A percentile compares a stretch with the other conserved stretches of the same genome.
Evolutionary conservation across 2,888 invertebrate species (phyloP).

Genomic region (Dendrolimus houi): DNA sequence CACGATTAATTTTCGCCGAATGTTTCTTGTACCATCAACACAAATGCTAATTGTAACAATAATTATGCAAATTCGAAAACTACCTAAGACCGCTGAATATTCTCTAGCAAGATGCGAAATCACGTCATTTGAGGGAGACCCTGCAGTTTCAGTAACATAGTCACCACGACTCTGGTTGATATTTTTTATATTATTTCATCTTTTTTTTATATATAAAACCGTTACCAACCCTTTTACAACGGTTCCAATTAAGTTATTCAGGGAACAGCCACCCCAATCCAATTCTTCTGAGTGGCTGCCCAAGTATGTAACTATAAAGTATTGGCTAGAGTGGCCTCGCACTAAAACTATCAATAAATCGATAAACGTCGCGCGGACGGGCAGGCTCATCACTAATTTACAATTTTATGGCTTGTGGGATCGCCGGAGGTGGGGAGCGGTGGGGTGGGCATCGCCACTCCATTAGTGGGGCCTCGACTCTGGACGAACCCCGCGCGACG

Average conservation of each 20-base stretch:
- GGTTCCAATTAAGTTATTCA: neutral
- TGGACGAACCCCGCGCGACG: slow-evolving; percentile 33
- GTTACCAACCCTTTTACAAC: too few relatives aligned
- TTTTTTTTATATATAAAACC: too few relatives aligned
- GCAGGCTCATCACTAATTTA: slow-evolving; percentile 74
- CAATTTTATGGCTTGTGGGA: slow-evolving; percentile 74
- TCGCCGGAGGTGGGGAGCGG: slow-evolving; percentile 37
- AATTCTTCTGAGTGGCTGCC: neutral
- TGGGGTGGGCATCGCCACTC: slow-evolving; percentile 42
- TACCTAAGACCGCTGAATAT: too few relatives aligned
- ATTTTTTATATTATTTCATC: too few relatives aligned
- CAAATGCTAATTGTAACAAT: too few relatives aligned
- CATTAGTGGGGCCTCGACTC: slow-evolving; percentile 52
- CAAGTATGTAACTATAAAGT: neutral
- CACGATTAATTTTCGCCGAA: too few relatives aligned
- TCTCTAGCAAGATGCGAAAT: too few relatives aligned
- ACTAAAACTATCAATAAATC: slow-evolving; percentile 70
- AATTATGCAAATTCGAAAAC: too few relatives aligned
- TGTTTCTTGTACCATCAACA: too few relatives aligned
- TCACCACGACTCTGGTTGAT: too few relatives aligned
- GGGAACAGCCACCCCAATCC: neutral
- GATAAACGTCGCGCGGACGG: slow-evolving; percentile 55
- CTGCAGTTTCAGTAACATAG: too few relatives aligned
- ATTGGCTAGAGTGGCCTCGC: slow-evolving; percentile 17
- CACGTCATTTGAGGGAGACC: too few relatives aligned